These are phyloP conservation scores for Odontocolon sp. DNA, from an alignment of 2,888 invertebrate species.

Conservation along the genomic window DNA sequence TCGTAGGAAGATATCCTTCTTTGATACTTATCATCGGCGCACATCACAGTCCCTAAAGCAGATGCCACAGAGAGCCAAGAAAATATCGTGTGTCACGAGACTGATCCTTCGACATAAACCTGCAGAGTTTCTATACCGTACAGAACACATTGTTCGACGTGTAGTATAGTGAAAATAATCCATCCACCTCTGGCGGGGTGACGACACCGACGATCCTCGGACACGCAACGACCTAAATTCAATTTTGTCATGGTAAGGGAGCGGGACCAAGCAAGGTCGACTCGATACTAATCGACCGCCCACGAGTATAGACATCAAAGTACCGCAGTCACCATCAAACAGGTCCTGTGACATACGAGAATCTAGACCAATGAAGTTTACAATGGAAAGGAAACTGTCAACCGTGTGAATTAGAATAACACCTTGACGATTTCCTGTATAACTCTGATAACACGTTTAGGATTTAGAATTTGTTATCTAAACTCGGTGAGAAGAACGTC, in stretches of 20 bases:
- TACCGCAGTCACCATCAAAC: background rate
- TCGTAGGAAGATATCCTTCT: slow-evolving; percentile 25
- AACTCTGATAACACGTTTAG: background rate
- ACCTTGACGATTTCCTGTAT: background rate
- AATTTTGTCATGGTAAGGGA: slow-evolving; percentile 29
- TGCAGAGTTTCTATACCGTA: slow-evolving; percentile 26
- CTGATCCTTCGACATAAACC: slow-evolving; percentile 48
- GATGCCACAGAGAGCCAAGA: slow-evolving; percentile 34
- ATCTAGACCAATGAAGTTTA: background rate
- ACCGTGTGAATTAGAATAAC: background rate
- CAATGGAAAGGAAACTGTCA: background rate
- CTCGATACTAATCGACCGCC: slow-evolving; percentile 21
- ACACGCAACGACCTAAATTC: slow-evolving; percentile 55
- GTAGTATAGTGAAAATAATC: slow-evolving; percentile 39
- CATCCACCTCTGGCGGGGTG: slow-evolving; percentile 34
- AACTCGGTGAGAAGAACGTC: background rate
- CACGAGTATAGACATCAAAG: slow-evolving; percentile 8
- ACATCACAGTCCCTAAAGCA: slow-evolving; percentile 41
- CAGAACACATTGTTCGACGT: background rate
- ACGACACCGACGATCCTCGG: slow-evolving; percentile 45
- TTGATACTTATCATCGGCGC: slow-evolving; percentile 45
- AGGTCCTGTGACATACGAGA: background rate
- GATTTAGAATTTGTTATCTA: background rate
- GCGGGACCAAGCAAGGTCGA: slow-evolving; percentile 31
- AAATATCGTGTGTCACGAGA: slow-evolving; percentile 58